Base-by-base conservation (phyloP, 2,888 invertebrate genomes). In the Rotaria socialis region DNA sequence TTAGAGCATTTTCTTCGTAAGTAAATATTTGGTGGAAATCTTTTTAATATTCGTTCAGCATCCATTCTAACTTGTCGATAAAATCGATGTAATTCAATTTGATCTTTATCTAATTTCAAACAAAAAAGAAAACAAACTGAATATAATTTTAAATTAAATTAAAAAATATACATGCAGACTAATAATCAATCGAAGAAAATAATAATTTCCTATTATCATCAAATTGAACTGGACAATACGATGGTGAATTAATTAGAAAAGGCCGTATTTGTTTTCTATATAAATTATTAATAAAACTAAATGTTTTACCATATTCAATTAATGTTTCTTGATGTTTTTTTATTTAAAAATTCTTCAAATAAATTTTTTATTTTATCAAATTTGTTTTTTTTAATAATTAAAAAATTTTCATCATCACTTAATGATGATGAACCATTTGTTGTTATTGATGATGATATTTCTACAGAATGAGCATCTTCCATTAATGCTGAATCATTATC, bases 41-140 rank as follows among this genome's bases (percentile, higher is more conserved):
- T 92, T 91, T 95, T 96, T 86, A 96, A 91, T 8, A 95, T 95
- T 86, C 96, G 93, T 90, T 95, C 95, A 11, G 97, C 97, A 92
- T 97, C 97, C 89, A 96, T 92, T 87, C 96, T 94, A 88, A 92
- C 92, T 88, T 91, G 91, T 41, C 89, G 88, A 87, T 90, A 91
- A 87, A 90, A 90, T 87, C 90, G 88, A 88, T 91, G 90, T 52
- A 87, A 88, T 86, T 89, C 88, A 86, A 91, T 88, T 47, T 89
- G 75, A 84, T 52, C 55, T 67, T 84, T 50, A 67, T 74, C 85
- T 86, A n/a, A n/a, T n/a, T n/a, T n/a, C n/a, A n/a, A n/a, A n/a
- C n/a, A n/a, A n/a, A n/a, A n/a, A n/a, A n/a, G n/a, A n/a, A n/a
- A n/a, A n/a, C n/a, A n/a, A n/a, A n/a, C n/a, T n/a, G n/a, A 60